Base-by-base conservation (phyloP, 2,888 invertebrate species). In the Coecobrya sp. region DNA sequence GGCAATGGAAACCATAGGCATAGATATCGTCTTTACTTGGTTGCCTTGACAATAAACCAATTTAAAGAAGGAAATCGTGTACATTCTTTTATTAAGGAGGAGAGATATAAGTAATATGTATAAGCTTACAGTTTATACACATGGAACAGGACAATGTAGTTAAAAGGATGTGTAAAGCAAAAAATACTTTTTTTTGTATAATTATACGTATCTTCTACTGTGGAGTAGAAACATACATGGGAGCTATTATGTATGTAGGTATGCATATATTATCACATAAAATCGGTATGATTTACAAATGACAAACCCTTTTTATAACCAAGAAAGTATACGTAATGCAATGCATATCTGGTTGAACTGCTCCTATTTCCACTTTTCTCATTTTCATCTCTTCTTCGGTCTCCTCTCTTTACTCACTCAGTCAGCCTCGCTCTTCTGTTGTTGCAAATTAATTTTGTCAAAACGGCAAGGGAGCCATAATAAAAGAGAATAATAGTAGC, bases 401-500 rank as follows among this genome's bases (percentile, higher is more conserved):
- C 27, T 86, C 49, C 65, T 25, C 65, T 59, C 52, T 76, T 42
- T 86, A 52, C 42, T 85, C 22, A 25, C 36, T 70, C 68, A 11
- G 16, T 52, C 42, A n/a, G 13, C 19, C 65, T 59, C 70, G 2
- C 92, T 89, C 25, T 55, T 89, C 85, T 85, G 82, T 92, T 91
- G 87, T 91, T 93, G 92, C 93, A 93, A 94, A 94, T 94, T 94
- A 94, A 94, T 94, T 94, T 93, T 94, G 84, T 89, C 89, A 79
- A 90, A 86, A 92, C 76, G 92, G 89, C 92, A 91, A 91, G 93
- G 91, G 90, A 86, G 76, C 91, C 85, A 89, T 91, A 91, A 89
- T 81, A 89, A 82, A 88, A 81, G 91, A 91, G 92, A 82, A 70
- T 70, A 65, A 84, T 65, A 84, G 87, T 25, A 45, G 52, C 30